phyloP scores from a whole-genome alignment of 2,888 invertebrate species.

The Gasteruption jaculator region DNA sequence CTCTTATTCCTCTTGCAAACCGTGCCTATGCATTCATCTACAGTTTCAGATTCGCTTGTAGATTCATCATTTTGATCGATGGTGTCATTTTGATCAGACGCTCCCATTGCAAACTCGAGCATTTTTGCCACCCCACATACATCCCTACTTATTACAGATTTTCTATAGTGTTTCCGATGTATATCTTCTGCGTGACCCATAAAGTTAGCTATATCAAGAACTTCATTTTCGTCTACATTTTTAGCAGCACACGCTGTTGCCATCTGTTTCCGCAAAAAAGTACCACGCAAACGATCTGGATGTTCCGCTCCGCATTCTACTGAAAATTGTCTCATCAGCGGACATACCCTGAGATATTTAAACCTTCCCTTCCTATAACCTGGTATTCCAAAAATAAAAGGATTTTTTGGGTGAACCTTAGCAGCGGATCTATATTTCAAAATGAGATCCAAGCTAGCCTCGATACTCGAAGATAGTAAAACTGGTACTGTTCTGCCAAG shows the following conservation, averaged over 20 bases:
- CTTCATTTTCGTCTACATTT: conserved; percentile 14
- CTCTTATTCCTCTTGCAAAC: too few relatives aligned
- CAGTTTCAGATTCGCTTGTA: too few relatives aligned
- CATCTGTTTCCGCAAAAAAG: conserved; percentile 14
- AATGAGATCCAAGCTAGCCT: conserved; percentile 7
- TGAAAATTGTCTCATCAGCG: conserved; percentile 10
- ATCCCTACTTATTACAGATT: conserved; percentile 12
- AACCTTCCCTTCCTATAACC: conserved; percentile 9
- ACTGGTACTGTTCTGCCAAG: conserved; percentile 17
- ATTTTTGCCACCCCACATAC: conserved; percentile 13
- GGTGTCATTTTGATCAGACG: too few relatives aligned
- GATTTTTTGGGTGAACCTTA: conserved; percentile 14
- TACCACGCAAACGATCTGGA: conserved; percentile 16
- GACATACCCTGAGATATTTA: conserved; percentile 12
- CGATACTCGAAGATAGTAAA: conserved; percentile 10
- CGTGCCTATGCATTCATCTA: too few relatives aligned
- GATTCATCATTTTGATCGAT: too few relatives aligned
- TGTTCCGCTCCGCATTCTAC: conserved; percentile 12
- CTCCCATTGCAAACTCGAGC: conserved; percentile 14
- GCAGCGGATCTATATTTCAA: conserved; percentile 10
- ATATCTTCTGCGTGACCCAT: conserved; percentile 18
- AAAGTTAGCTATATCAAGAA: conserved; percentile 16
- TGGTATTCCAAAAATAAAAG: conserved; percentile 17
- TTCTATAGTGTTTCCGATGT: conserved; percentile 11
- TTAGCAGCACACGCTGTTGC: conserved; percentile 14